phyloP scores from a whole-genome alignment of 1,140 invertebrate species.

The Frieseomelitta varia region DNA sequence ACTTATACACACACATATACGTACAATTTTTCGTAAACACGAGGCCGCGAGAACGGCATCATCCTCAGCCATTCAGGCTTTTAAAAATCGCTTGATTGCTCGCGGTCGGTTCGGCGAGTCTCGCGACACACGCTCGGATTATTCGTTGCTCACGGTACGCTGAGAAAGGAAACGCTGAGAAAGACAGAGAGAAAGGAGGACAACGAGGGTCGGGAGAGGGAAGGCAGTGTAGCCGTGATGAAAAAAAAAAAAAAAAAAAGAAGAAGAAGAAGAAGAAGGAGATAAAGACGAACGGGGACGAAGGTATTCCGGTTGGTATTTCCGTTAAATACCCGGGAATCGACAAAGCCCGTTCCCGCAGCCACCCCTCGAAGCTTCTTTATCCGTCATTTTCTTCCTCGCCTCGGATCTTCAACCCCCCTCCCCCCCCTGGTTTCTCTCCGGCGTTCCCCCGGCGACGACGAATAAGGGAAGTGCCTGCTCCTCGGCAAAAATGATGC shows the following conservation, averaged over 20 bases:
- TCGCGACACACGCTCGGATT: constrained; percentile 31
- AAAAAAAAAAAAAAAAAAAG: constrained; percentile 34
- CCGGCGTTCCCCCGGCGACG: constrained; percentile 61
- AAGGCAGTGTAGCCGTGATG: constrained; percentile 13
- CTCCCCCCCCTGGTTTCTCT: constrained; percentile 56
- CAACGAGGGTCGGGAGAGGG: not conserved
- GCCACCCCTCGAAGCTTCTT: constrained; percentile 59
- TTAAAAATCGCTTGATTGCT: constrained; percentile 19
- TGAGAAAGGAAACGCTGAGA: not conserved
- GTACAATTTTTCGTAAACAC: not conserved
- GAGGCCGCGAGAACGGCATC: not conserved
- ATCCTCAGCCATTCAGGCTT: not conserved
- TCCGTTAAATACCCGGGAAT: constrained; percentile 74
- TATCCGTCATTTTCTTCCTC: constrained; percentile 67
- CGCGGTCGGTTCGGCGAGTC: constrained; percentile 2
- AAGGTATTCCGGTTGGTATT: constrained; percentile 73
- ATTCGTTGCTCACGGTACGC: constrained; percentile 11
- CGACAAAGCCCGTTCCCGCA: constrained; percentile 70
- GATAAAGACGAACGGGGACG: constrained; percentile 45
- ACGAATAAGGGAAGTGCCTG: constrained; percentile 68
- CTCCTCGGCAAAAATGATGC: constrained; percentile 66
- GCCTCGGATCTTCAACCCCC: constrained; percentile 58
- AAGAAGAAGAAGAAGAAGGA: constrained; percentile 3
- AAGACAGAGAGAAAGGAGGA: constrained; percentile 17
- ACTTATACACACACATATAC: not conserved